Conservation (phyloP, 2,113 vertebrate genomes). For the Stictonetta naevosa region DNA sequence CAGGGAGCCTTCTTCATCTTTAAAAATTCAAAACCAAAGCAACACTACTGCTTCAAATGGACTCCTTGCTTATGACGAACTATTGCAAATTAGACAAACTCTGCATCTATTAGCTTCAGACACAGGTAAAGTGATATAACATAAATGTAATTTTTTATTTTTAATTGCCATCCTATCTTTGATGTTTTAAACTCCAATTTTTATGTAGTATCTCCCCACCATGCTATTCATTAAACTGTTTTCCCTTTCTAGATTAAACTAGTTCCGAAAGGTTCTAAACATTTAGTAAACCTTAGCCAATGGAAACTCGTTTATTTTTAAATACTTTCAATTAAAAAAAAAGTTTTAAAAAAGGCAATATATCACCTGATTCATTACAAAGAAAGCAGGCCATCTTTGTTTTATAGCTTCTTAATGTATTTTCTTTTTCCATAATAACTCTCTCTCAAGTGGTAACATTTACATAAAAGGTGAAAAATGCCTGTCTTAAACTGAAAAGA, state of each 20-base stretch:
- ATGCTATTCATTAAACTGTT: neutral
- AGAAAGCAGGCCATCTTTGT: neutral
- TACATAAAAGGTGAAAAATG: neutral
- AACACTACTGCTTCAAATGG: neutral
- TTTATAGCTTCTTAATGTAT: neutral
- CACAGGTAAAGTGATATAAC: neutral
- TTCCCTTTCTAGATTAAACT: neutral
- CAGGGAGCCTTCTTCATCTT: slow-evolving; percentile 1
- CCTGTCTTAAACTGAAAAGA: neutral
- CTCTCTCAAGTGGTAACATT: neutral
- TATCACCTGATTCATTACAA: neutral
- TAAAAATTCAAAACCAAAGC: slow-evolving; percentile 32
- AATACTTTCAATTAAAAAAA: neutral
- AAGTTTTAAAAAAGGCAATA: neutral
- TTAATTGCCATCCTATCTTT: neutral
- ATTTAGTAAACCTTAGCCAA: neutral
- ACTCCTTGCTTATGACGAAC: neutral
- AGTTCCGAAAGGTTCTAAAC: neutral
- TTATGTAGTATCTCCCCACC: no score
- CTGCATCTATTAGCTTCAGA: neutral
- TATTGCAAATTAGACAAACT: neutral
- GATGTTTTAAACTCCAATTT: neutral
- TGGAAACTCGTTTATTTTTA: neutral
- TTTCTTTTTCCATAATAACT: neutral
- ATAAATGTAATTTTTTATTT: neutral